Base-by-base conservation (phyloP, 2,113 vertebrate genomes). In the Verasper variegatus region DNA sequence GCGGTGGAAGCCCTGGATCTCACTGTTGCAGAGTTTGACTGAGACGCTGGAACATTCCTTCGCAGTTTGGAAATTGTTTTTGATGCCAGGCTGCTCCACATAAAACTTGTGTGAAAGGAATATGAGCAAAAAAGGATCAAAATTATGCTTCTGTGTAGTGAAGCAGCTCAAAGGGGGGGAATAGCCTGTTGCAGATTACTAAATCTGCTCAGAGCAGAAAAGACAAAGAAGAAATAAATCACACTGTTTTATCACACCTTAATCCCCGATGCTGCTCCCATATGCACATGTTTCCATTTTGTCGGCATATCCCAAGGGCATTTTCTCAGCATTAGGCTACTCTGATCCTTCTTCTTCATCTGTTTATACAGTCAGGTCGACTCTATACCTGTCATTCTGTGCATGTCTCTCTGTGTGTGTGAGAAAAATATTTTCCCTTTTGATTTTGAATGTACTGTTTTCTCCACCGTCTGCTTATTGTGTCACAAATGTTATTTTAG, bases 251-350 rank as follows among this genome's bases (percentile, higher is more conserved):
- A 83, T 91, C 81, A n/a, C 78, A 72, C 75, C 56, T 60, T 80
- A 83, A 76, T 85, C 83, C 78, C 59, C 68, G 31, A 74, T 70
- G 78, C 71, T 71, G 82, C 81, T 74, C 76, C 80, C 82, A 71
- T 24, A 37, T 79, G 82, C 83, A 91, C 74, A 81, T 82, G 85
- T 79, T 90, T 90, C 85, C 84, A 81, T 81, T 86, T 81, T 83
- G 80, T 85, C 82, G 89, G 81, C 80, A 70, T 78, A 78, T 89
- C 90, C 87, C 86, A 78, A 70, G 84, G 85, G 84, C 76, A 74
- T 86, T 83, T 91, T 78, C 82, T 76, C 80, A 83, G 81, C 75
- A 78, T 85, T 82, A 74, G 80, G 64, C 77, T 62, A 49, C 74
- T 77, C 76, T 88, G 83, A 85, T 88, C 76, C 74, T 66, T 68